Percentiles rank a stretch among this genome's conserved stretches.
phyloP scores from a whole-genome alignment of 2,797 vertebrate species.

The Limosa lapponica region DNA sequence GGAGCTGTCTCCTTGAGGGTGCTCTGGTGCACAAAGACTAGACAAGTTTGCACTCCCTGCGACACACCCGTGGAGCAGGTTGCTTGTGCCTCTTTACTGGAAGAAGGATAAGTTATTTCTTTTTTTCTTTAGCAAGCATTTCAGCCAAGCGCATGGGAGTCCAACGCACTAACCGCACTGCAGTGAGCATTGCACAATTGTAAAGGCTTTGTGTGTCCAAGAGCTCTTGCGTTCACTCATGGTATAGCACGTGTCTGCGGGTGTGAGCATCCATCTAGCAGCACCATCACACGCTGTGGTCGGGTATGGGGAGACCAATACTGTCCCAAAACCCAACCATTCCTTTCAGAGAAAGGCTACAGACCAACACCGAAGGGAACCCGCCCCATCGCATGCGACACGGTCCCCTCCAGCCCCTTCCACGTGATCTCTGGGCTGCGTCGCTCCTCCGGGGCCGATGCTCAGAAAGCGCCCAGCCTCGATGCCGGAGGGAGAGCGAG shows the following conservation, averaged over 20 bases:
- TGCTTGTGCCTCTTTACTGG: background rate
- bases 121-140: background rate
- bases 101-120: background rate
- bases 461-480: background rate
- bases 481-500: accelerated
- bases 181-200: background rate
- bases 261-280: background rate
- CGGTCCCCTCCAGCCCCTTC: background rate
- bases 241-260: accelerated
- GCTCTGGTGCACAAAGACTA: background rate
- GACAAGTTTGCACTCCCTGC: too few relatives aligned
- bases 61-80: accelerated
- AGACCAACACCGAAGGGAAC: background rate
- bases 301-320: accelerated
- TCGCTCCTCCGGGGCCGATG: accelerated
- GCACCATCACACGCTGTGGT: accelerated
- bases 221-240: accelerated
- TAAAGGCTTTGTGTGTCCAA: accelerated
- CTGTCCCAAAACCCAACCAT: accelerated
- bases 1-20: accelerated
- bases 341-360: background rate
- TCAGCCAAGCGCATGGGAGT: background rate
- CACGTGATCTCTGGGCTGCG: accelerated
- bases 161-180: accelerated
- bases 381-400: accelerated